Evolutionary conservation across 2,113 vertebrate species (phyloP).

Genomic region (Mirza zaza): DNA sequence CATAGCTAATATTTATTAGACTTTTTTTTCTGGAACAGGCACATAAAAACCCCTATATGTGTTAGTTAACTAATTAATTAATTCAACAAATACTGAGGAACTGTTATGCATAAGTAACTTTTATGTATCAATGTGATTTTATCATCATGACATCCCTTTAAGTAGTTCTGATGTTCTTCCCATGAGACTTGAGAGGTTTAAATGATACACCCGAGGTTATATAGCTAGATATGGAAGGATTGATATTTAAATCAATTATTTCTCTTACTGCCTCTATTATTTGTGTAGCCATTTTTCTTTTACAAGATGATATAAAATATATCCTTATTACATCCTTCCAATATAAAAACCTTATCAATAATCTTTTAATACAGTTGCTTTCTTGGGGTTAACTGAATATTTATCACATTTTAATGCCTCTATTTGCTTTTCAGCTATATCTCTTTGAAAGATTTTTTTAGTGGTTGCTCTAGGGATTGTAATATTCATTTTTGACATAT

Average conservation of each 20-base stretch:
- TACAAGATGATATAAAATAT: neutral
- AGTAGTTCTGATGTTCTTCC: neutral
- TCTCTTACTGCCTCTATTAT: neutral
- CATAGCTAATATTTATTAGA: neutral
- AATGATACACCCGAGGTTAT: neutral
- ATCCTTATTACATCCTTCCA: neutral
- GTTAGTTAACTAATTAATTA: neutral
- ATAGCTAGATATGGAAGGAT: neutral
- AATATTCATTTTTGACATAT: neutral
- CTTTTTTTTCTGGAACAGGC: neutral
- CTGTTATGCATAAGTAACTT: neutral
- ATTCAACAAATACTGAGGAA: neutral
- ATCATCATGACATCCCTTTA: neutral
- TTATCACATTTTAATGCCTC: neutral
- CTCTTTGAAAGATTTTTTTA: neutral
- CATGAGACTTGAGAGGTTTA: neutral
- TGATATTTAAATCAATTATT: neutral
- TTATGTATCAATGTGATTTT: neutral
- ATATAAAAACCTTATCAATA: neutral
- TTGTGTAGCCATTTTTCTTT: slow-evolving; percentile 32
- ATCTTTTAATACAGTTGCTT: neutral
- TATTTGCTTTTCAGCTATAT: neutral
- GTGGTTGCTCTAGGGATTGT: neutral
- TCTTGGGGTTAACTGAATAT: neutral
- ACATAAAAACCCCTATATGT: neutral